A percentile compares a stretch with the other conserved stretches of the same genome.
These are phyloP conservation scores for Drosophila aldrichi DNA, from an alignment of 2,888 invertebrate species.

Conservation along the genomic window DNA sequence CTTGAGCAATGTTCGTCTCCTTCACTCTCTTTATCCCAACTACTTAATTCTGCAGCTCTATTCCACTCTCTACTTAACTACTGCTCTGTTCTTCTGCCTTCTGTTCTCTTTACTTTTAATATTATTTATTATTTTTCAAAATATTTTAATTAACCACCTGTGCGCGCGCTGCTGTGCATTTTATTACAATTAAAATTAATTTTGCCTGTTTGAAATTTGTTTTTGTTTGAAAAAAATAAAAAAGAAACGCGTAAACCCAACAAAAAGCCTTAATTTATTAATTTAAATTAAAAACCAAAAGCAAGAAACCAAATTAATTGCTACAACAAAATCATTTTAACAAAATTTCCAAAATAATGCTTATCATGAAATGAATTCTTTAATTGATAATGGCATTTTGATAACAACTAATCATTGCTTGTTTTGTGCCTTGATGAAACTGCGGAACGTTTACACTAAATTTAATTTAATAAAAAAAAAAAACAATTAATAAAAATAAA, in stretches of 20 bases:
- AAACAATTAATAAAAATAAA: conserved; percentile 7
- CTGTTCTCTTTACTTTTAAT: conserved; percentile 9
- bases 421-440: conserved; percentile 65
- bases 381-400: conserved; percentile 69
- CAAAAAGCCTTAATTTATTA: conserved; percentile 39
- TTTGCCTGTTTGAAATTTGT: conserved; percentile 83
- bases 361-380: conserved; percentile 19
- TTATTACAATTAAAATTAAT: conserved; percentile 48
- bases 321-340: background rate
- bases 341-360: conserved; percentile 25
- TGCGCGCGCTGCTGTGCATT: conserved; percentile 61
- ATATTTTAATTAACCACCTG: conserved; percentile 40
- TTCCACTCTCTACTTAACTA: conserved; percentile 20
- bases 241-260: conserved; percentile 38
- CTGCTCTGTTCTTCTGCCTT: conserved; percentile 11
- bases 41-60: conserved; percentile 11
- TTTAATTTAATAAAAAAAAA: conserved; percentile 12
- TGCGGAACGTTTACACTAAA: conserved; percentile 45
- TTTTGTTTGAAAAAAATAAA: conserved; percentile 66
- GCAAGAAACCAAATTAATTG: conserved; percentile 11
- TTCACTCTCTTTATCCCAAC: background rate
- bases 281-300: conserved; percentile 30
- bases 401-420: conserved; percentile 70
- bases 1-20: background rate
- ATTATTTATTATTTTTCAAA: conserved; percentile 3